Base-by-base conservation (phyloP, 2,797 vertebrate species). In the Natrix natrix region DNA sequence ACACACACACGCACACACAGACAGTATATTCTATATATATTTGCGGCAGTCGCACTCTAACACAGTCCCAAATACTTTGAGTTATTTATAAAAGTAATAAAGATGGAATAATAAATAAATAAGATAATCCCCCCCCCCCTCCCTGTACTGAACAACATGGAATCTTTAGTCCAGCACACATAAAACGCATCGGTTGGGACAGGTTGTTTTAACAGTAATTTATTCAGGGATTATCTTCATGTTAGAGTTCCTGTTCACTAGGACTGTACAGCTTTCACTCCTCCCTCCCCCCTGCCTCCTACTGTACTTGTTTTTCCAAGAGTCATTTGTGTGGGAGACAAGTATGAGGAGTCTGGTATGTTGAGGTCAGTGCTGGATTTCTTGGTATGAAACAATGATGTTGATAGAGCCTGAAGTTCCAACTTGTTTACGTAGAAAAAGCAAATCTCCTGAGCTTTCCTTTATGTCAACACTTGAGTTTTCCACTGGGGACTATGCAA, bases 231-330 rank as follows among this genome's bases (percentile, higher is more conserved):
- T n/a, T 56, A 32, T 20, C n/a, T 57, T 56, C 54, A 28, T 37
- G 8, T 57, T n/a, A 88, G 54, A 87, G 16, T 1, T 57, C 52
- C 94, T 91, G 94, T 92, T 78, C 91, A 88, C 93, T 92, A 93
- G 95, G 94, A 97, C 95, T 94, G 90, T 94, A 91, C 37, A 95
- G 91, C 94, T 16, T 94, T 93, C 14, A 48, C 7, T 0, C 3
- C 8, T 17, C 7, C 16, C 8, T 0, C 20, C 20, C 63, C 78
- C 26, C 26, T 28, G 1, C 32, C 32, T 37, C 69, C 69, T 74
- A 17, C 91, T 92, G 91, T 96, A 95, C 87, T 86, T 93, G 89
- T 93, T 96, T 95, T 96, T 96, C 96, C 95, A 95, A 92, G 93
- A 93, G 90, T 94, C 95, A 95, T 95, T 96, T 96, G 86, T 95